Evolutionary conservation across 2,113 vertebrate genomes (phyloP).

Genomic region (Martes martes): DNA sequence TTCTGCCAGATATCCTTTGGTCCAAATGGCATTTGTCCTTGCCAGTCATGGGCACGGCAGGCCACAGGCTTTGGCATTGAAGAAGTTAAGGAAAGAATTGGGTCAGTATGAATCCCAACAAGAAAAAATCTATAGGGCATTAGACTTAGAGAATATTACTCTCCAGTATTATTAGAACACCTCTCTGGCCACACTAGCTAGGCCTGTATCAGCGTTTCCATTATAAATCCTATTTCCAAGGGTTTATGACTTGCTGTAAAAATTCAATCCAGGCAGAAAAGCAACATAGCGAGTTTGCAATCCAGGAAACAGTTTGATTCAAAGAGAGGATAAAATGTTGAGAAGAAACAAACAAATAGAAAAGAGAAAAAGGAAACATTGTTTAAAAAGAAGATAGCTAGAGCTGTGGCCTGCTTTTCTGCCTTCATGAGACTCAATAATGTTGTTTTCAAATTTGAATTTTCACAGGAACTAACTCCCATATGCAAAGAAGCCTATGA

Average conservation of each 20-base stretch:
- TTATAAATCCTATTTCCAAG: conserved; percentile 82
- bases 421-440: conserved; percentile 66
- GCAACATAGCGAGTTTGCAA: conserved; percentile 59
- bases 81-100: conserved; percentile 72
- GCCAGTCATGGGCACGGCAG: background rate
- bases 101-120: conserved; percentile 72
- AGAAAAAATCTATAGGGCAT: conserved; percentile 51
- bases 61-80: conserved; percentile 19
- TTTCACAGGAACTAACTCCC: conserved; percentile 69
- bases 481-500: conserved; percentile 12
- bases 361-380: conserved; percentile 33
- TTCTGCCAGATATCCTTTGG: background rate
- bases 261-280: conserved; percentile 78
- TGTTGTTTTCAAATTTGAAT: conserved; percentile 67
- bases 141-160: conserved; percentile 79
- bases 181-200: conserved; percentile 70
- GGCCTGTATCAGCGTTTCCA: conserved; percentile 76
- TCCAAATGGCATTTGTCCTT: background rate
- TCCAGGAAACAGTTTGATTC: conserved; percentile 63
- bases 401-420: conserved; percentile 23
- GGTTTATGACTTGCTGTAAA: conserved; percentile 80
- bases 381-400: conserved; percentile 58
- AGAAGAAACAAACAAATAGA: conserved; percentile 66
- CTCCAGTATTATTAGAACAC: conserved; percentile 72
- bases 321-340: conserved; percentile 71